Evolutionary conservation across 2,888 invertebrate species (phyloP), one percentile per base, ranked within the genome.

Genomic region (Epinotia nisella): DNA sequence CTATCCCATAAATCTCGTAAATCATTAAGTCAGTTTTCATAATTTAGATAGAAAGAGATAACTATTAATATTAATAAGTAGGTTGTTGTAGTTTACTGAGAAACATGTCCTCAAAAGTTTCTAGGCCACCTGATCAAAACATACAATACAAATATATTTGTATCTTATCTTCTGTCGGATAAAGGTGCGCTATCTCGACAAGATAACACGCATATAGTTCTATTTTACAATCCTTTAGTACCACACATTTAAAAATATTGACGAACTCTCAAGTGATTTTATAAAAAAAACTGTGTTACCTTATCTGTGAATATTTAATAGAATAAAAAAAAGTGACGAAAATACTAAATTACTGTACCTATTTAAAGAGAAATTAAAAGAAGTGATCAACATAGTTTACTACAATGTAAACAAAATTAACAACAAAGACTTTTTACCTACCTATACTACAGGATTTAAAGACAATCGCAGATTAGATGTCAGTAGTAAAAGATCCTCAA

Each of bases 121-220:
- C 75, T 75, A 78, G 77, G 77, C 49, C 77, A 74, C 67, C 70
- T 76, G 74, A 78, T 78, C 75, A 76, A 74, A 77, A 77, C 71
- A 72, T 60, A 77, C 78, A 73, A 74, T 64, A 59, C 51, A 64
- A 68, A 75, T 66, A 73, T 65, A 67, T 67, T 19, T 60, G 53
- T 58, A 21, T 68, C 80, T 87, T 89, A 90, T 90, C 90, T 85
- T 75, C 75, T 77, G 76, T 75, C 56, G 74, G 77, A 78, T 75
- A 74, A 81, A 82, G 72, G 72, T 62, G 56, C 24, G 62, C 64
- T 73, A 73, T 73, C 73, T 72, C 55, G 68, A 51, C 73, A 59
- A 56, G 73, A 73, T 68, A 73, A 81, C 80, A 81, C 29, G 29
- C 24, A 49, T 78, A 75, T 79, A 82, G 82, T 82, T 79, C 77